Percentiles rank a stretch among this genome's conserved stretches.
Conservation (phyloP, 2,888 invertebrate genomes). For the Eilema depressum region DNA sequence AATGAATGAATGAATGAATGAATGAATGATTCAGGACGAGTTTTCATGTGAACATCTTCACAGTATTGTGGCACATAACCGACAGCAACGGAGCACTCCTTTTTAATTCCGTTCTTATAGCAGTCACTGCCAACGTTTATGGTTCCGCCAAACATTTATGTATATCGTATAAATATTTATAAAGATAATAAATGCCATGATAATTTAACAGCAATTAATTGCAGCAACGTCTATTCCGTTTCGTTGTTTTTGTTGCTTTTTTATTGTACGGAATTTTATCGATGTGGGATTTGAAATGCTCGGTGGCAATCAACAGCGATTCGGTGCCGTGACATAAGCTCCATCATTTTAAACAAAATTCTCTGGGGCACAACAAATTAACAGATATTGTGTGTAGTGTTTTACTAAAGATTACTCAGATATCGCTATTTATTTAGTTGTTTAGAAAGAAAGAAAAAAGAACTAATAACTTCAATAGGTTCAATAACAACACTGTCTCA, state of each 20-base stretch:
- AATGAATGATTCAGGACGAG: neutral
- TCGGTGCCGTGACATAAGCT: constrained; percentile 38
- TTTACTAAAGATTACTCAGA: no score
- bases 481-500: no score
- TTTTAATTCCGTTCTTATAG: neutral
- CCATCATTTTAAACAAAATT: constrained; percentile 37
- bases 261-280: constrained; percentile 33
- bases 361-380: constrained; percentile 40
- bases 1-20: no score
- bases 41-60: neutral
- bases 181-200: constrained; percentile 8
- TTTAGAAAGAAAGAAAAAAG: no score
- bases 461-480: no score
- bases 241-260: constrained; percentile 25
- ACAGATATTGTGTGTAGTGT: constrained; percentile 19
- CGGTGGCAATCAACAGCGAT: constrained; percentile 49
- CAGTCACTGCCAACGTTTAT: constrained; percentile 6
- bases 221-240: constrained; percentile 19
- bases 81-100: neutral
- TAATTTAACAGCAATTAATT: constrained; percentile 20
- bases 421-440: neutral
- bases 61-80: neutral
- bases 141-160: constrained; percentile 5
- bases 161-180: constrained; percentile 5
- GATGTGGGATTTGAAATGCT: constrained; percentile 43